Percentiles rank a stretch among this genome's conserved stretches.
phyloP scores from a whole-genome alignment of 2,113 vertebrate species.

The Colistium nudipinnis region DNA sequence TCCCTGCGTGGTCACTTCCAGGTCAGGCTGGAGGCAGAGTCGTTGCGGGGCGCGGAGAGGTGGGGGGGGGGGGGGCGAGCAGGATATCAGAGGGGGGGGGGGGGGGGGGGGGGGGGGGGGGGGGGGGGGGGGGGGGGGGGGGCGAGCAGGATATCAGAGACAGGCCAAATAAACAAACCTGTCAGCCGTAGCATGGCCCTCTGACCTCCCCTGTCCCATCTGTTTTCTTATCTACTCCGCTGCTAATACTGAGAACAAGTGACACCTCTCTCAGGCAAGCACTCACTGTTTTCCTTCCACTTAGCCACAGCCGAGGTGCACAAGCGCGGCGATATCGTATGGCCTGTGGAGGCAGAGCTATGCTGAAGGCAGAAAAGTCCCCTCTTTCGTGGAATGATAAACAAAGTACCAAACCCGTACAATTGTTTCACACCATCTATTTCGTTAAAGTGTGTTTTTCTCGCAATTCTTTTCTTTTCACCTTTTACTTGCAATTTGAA shows the following conservation, averaged over 20 bases:
- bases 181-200: conserved; percentile 76
- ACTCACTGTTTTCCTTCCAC: conserved; percentile 75
- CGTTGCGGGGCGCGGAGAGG: conserved; percentile 40
- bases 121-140: conserved; percentile 46
- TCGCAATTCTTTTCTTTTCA: too few species aligned
- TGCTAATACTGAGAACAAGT: conserved; percentile 82
- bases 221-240: conserved; percentile 80
- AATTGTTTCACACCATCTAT: conserved; percentile 12
- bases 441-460: background rate
- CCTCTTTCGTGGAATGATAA: conserved; percentile 20
- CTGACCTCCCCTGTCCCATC: conserved; percentile 80
- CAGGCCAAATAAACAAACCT: conserved; percentile 82
- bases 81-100: conserved; percentile 78
- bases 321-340: conserved; percentile 32
- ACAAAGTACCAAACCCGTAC: background rate
- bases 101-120: conserved; percentile 67
- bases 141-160: conserved; percentile 80
- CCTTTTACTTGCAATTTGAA: background rate
- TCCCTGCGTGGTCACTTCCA: conserved; percentile 77
- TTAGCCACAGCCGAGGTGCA: conserved; percentile 54
- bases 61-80: conserved; percentile 57
- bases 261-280: conserved; percentile 76
- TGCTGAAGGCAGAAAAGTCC: background rate
- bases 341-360: conserved; percentile 13
- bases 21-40: conserved; percentile 71